These are phyloP conservation scores for Drosophila melanica DNA, from an alignment of 1,140 invertebrate genomes.

Conservation along the genomic window DNA sequence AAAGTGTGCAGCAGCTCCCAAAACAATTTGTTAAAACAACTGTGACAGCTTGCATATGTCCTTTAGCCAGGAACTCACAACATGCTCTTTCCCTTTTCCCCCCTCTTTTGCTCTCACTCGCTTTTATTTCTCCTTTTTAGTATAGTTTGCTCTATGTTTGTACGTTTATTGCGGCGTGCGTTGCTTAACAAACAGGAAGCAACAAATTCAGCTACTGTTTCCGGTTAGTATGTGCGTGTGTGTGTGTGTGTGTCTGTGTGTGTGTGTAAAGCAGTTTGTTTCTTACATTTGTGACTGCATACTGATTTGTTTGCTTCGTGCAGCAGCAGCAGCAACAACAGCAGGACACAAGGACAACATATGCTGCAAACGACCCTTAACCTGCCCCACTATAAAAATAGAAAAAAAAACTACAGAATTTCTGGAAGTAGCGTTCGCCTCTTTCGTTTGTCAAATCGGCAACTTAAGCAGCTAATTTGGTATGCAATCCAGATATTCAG, in stretches of 20 bases:
- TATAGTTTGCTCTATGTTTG: conserved; percentile 27
- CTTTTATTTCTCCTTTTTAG: conserved; percentile 8
- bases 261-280: conserved; percentile 41
- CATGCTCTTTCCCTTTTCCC: neutral
- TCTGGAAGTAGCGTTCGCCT: neutral
- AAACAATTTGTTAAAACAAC: conserved; percentile 83
- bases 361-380: conserved; percentile 77
- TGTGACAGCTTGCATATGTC: conserved; percentile 83
- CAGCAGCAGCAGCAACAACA: conserved; percentile 59
- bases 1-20: conserved; percentile 30
- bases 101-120: neutral
- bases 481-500: conserved; percentile 72
- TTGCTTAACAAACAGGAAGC: conserved; percentile 82
- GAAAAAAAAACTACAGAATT: conserved; percentile 18
- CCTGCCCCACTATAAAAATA: conserved; percentile 56
- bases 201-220: conserved; percentile 83
- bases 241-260: conserved; percentile 15
- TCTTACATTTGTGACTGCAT: conserved; percentile 77
- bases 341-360: conserved; percentile 55
- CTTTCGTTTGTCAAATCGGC: conserved; percentile 15
- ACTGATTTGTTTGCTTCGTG: conserved; percentile 81
- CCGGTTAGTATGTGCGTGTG: conserved; percentile 32
- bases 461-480: conserved; percentile 64
- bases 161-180: conserved; percentile 74
- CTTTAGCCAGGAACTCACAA: conserved; percentile 48